phyloP scores from a whole-genome alignment of 37 sponge, comb jelly and placozoan species.

The Halisarca cf. caerulea region DNA sequence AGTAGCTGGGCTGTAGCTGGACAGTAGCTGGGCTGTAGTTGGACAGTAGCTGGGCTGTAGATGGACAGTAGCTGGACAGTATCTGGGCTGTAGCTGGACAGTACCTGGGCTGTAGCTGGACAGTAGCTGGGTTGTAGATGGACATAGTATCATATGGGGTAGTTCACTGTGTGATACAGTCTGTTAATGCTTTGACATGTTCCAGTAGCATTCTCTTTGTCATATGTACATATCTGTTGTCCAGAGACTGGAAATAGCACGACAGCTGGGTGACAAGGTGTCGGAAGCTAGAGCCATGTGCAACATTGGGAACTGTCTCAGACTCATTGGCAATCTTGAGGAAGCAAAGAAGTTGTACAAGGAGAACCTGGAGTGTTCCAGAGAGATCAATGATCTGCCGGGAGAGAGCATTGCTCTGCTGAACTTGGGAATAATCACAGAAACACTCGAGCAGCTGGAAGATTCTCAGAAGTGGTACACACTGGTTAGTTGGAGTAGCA shows the following conservation, averaged over 20 bases:
- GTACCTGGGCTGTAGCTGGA: no score
- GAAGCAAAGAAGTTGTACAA: constrained; percentile 67
- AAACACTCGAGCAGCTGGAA: constrained; percentile 36
- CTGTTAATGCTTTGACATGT: no score
- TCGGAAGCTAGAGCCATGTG: constrained; percentile 60
- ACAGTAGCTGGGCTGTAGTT: no score
- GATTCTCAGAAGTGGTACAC: constrained; percentile 74
- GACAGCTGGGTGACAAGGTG: constrained; percentile 33
- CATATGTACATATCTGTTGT: not conserved
- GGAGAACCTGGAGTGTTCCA: constrained; percentile 47
- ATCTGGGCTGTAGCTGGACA: no score
- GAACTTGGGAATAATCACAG: constrained; percentile 64
- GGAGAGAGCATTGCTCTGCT: constrained; percentile 47
- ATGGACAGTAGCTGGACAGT: no score
- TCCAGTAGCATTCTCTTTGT: no score
- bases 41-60: no score
- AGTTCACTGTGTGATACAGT: no score
- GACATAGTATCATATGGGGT: no score
- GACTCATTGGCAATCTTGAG: constrained; percentile 36
- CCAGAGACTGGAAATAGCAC: constrained; percentile 59
- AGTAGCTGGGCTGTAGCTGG: no score
- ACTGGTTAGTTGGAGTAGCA: constrained; percentile 67
- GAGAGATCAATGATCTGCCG: not conserved
- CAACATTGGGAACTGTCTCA: constrained; percentile 73
- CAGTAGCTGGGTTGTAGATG: no score